phyloP scores from a whole-genome alignment of 2,797 vertebrate genomes.

The Myotis myotis region DNA sequence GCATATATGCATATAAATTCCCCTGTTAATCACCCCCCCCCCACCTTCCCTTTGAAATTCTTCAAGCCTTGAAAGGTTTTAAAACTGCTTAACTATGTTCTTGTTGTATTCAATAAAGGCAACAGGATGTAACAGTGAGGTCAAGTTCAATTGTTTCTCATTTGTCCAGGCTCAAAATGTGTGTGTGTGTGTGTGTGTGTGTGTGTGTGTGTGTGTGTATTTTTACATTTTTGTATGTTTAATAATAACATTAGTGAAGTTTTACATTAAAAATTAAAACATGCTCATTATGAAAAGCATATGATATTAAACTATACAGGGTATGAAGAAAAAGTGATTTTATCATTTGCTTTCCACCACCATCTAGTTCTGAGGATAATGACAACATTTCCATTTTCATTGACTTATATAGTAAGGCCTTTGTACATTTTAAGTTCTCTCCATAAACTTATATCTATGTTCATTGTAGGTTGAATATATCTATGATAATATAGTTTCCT shows the following conservation, averaged over 20 bases:
- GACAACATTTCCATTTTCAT: neutral
- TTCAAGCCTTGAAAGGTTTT: neutral
- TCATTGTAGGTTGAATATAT: neutral
- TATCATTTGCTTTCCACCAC: neutral
- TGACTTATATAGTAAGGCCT: neutral
- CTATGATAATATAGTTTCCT: neutral
- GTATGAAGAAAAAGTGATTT: neutral
- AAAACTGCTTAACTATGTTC: neutral
- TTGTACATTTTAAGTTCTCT: neutral
- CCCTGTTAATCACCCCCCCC: too few species aligned
- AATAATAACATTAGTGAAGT: neutral
- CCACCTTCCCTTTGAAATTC: too few species aligned
- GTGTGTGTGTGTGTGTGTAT: neutral
- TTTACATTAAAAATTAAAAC: neutral
- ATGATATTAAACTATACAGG: neutral
- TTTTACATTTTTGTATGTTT: neutral
- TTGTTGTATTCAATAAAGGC: neutral
- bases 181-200: neutral
- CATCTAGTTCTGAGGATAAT: neutral
- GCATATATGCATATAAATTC: too few species aligned
- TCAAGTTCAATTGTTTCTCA: neutral
- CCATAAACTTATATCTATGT: neutral
- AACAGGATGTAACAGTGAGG: neutral
- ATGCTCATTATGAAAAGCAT: neutral
- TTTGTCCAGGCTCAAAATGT: neutral